A percentile compares a stretch with the other conserved stretches of the same genome.
These are phyloP conservation scores for Remorina albescens DNA, from an alignment of 2,797 vertebrate genomes.

Conservation along the genomic window DNA sequence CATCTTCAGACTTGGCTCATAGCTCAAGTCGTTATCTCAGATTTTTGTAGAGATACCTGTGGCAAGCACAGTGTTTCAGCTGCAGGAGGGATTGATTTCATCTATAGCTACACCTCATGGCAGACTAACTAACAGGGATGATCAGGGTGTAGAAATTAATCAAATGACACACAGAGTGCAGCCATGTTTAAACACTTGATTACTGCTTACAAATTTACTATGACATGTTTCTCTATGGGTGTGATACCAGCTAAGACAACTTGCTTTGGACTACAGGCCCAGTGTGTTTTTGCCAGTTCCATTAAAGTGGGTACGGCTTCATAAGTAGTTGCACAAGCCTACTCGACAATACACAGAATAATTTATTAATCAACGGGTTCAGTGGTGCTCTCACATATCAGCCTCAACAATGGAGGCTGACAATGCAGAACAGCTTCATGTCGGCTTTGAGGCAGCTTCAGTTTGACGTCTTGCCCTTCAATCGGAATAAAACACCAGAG, in stretches of 20 bases:
- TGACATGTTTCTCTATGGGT: not conserved
- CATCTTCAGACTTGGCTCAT: slow-evolving; percentile 1
- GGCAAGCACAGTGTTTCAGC: not conserved
- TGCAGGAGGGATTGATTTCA: not conserved
- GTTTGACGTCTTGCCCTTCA: slow-evolving; percentile 23
- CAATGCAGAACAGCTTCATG: slow-evolving; percentile 20
- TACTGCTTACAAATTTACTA: not conserved
- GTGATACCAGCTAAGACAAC: not conserved
- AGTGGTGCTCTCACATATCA: slow-evolving; percentile 11
- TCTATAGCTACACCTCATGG: not conserved
- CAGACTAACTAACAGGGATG: not conserved
- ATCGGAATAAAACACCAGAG: slow-evolving; percentile 33
- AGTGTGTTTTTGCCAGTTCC: slow-evolving; percentile 10
- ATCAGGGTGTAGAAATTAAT: not conserved
- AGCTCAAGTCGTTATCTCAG: not conserved
- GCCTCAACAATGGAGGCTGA: slow-evolving; percentile 1
- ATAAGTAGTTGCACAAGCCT: slow-evolving; percentile 3
- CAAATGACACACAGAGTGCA: not conserved
- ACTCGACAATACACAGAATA: slow-evolving; percentile 9
- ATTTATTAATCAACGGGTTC: slow-evolving; percentile 25
- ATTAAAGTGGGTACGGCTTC: slow-evolving; percentile 13
- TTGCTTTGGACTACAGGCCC: not conserved
- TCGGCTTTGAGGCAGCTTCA: slow-evolving; percentile 7
- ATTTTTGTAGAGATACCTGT: not conserved
- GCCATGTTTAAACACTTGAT: not conserved